Percentiles rank a stretch among this genome's conserved stretches.
These are phyloP conservation scores for Scleropages formosus DNA, from an alignment of 2,797 vertebrate genomes.

Conservation along the genomic window DNA sequence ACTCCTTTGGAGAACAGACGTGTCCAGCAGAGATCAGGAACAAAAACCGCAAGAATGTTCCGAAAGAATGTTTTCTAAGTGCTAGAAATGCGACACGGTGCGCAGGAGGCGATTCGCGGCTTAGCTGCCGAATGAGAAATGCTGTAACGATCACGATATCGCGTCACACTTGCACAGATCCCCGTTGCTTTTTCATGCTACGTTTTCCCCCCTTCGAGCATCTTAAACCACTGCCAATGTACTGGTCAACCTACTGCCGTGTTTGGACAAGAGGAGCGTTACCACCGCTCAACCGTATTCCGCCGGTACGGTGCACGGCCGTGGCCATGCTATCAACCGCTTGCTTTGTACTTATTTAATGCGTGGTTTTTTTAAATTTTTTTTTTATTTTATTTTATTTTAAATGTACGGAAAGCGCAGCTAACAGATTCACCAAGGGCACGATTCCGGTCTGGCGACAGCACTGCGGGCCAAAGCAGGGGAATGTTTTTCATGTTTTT, in stretches of 20 bases:
- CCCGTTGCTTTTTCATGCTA: constrained; percentile 28
- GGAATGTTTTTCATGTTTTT: constrained; percentile 73
- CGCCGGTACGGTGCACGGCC: constrained; percentile 37
- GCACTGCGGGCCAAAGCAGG: constrained; percentile 75
- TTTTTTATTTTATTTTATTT: too few relatives aligned
- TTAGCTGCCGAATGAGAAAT: not conserved
- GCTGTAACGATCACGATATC: constrained; percentile 25
- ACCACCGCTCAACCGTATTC: not conserved
- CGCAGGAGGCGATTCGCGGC: constrained; percentile 7
- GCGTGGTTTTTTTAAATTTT: too few relatives aligned
- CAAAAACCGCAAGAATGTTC: not conserved
- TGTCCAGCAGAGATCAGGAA: constrained; percentile 24
- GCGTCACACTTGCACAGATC: constrained; percentile 17
- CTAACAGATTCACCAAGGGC: not conserved
- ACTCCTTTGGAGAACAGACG: constrained; percentile 38
- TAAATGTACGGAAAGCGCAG: too few relatives aligned
- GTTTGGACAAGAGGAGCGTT: not conserved
- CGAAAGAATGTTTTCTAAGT: constrained; percentile 6
- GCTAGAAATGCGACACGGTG: not conserved
- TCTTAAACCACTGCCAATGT: constrained; percentile 66
- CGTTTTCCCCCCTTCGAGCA: constrained; percentile 42
- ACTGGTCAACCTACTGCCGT: constrained; percentile 35
- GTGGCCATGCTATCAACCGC: constrained; percentile 36
- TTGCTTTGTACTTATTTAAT: not conserved
- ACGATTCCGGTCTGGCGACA: not conserved